Conservation (phyloP, 1,140 invertebrate species). For the Acyrthosiphon pisum region DNA sequence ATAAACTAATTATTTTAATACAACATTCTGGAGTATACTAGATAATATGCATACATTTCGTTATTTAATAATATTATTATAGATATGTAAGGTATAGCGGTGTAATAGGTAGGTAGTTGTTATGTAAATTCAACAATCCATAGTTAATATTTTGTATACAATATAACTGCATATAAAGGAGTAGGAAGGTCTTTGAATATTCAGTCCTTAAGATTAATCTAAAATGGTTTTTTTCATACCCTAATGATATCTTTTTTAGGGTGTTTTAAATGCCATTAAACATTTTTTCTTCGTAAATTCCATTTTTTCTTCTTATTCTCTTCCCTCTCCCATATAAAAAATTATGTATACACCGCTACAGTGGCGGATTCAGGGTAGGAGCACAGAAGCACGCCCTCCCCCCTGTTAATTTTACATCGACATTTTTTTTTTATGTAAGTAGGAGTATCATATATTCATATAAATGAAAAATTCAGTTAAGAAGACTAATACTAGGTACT, state of each 20-base stretch:
- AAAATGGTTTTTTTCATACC: not conserved
- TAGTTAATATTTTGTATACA: not conserved
- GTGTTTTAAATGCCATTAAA: not conserved
- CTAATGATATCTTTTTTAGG: not conserved
- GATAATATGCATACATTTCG: not conserved
- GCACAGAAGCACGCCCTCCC: no score
- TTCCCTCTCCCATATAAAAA: no score
- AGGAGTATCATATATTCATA: no score
- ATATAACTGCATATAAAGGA: not conserved
- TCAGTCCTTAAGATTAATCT: not conserved
- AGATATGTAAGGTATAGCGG: no score
- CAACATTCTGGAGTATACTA: not conserved
- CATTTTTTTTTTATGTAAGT: no score
- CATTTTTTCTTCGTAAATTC: no score
- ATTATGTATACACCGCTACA: no score
- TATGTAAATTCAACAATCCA: not conserved
- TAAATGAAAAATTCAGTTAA: no score
- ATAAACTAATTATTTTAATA: not conserved
- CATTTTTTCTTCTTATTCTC: no score
- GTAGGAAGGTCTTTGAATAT: not conserved
- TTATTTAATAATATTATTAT: not conserved
- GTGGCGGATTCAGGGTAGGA: no score
- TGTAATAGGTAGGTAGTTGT: not conserved
- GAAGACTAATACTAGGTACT: no score
- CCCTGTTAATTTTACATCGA: no score